Conservation (phyloP, 2,113 vertebrate genomes). For the Ceyx cyanopectus region DNA sequence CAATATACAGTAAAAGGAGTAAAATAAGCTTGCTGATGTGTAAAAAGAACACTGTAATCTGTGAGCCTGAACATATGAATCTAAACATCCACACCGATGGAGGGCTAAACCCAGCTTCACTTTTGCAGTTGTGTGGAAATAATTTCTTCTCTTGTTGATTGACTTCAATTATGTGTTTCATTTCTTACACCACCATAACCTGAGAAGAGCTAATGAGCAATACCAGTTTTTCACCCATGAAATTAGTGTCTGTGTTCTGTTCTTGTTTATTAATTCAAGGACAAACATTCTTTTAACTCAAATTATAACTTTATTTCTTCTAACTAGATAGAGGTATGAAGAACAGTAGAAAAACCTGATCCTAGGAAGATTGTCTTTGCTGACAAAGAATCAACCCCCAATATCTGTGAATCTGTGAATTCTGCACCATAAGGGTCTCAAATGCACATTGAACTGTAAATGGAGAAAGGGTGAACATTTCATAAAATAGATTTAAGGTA, state of each 20-base stretch:
- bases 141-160: constrained; percentile 57
- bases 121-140: not conserved
- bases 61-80: not conserved
- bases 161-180: constrained; percentile 64
- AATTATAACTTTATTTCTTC: constrained; percentile 8
- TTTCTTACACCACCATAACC: constrained; percentile 36
- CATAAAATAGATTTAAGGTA: not conserved
- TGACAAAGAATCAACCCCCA: not conserved
- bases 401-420: not conserved
- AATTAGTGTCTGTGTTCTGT: constrained; percentile 45
- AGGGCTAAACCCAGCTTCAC: not conserved
- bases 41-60: not conserved
- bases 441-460: not conserved
- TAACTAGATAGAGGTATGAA: not conserved
- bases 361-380: not conserved
- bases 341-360: not conserved
- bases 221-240: constrained; percentile 58
- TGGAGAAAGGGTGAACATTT: not conserved
- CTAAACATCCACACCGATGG: not conserved
- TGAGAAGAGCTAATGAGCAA: constrained; percentile 58
- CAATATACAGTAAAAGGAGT: not conserved
- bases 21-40: not conserved
- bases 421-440: not conserved
- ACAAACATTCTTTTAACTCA: constrained; percentile 38
- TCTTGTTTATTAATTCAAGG: constrained; percentile 55